These are phyloP conservation scores for Hypselothyrea guttata DNA, from an alignment of 2,888 invertebrate species.

Conservation along the genomic window DNA sequence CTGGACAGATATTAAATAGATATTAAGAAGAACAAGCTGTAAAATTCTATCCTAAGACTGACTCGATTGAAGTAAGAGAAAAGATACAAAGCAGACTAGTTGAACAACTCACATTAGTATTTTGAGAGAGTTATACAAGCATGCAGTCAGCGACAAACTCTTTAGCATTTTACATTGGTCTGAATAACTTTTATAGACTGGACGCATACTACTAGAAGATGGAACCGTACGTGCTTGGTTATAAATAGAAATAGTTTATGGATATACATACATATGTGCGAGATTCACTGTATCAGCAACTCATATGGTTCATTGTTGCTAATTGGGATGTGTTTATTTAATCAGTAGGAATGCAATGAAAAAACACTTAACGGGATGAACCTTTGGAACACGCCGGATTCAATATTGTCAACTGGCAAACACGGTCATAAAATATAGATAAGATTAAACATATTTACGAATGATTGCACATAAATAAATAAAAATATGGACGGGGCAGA, in stretches of 20 bases:
- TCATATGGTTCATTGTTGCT: conserved; percentile 49
- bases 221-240: conserved; percentile 25
- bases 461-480: no score
- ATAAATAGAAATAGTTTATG: conserved; percentile 34
- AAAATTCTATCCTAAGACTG: conserved; percentile 17
- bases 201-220: conserved; percentile 1
- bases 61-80: conserved; percentile 28
- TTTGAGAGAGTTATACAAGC: no score
- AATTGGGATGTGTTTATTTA: conserved; percentile 53
- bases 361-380: conserved; percentile 13
- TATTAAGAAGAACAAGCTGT: no score
- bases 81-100: conserved; percentile 20
- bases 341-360: conserved; percentile 46
- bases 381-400: conserved; percentile 32
- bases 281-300: conserved; percentile 4
- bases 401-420: not conserved
- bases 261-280: no score
- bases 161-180: no score
- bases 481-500: no score
- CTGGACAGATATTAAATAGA: no score
- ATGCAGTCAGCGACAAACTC: no score
- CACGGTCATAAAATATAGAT: no score
- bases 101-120: conserved; percentile 30
- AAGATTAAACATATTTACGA: no score
- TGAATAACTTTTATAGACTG: no score